Evolutionary conservation across 2,888 invertebrate species (phyloP).

Genomic region (Rosalia funebris): DNA sequence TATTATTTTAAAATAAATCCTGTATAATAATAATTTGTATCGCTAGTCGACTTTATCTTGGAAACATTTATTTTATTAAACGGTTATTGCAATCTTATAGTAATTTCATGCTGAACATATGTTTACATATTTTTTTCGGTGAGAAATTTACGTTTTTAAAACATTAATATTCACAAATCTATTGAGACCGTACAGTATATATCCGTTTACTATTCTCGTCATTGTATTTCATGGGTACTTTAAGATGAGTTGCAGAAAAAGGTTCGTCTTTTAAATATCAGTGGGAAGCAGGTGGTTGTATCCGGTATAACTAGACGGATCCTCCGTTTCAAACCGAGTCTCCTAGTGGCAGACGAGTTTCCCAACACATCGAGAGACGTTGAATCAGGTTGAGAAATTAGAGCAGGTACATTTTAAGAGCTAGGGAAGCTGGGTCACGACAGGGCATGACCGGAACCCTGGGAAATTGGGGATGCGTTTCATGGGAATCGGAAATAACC

Average conservation of each 20-base stretch:
- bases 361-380: constrained; percentile 20
- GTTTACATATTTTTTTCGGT: too few relatives aligned
- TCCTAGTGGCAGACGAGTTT: constrained; percentile 6
- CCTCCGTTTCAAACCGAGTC: constrained; percentile 17
- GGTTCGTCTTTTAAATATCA: not conserved
- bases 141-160: too few relatives aligned
- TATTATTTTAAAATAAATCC: too few relatives aligned
- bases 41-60: too few relatives aligned
- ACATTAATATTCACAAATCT: too few relatives aligned
- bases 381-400: constrained; percentile 30
- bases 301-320: constrained; percentile 22
- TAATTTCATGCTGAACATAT: too few relatives aligned
- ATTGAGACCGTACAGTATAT: too few relatives aligned
- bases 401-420: constrained; percentile 25
- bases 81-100: too few relatives aligned
- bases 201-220: too few relatives aligned
- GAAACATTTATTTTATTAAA: too few relatives aligned
- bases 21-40: too few relatives aligned
- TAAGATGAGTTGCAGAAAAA: constrained; percentile 20
- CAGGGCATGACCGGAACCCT: constrained; percentile 27
- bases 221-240: not conserved
- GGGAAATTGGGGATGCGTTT: constrained; percentile 20
- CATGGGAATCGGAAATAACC: constrained; percentile 31
- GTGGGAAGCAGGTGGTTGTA: constrained; percentile 22
- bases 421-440: constrained; percentile 28